phyloP scores from a whole-genome alignment of 2,888 invertebrate species.

The Xanthia icteritia region DNA sequence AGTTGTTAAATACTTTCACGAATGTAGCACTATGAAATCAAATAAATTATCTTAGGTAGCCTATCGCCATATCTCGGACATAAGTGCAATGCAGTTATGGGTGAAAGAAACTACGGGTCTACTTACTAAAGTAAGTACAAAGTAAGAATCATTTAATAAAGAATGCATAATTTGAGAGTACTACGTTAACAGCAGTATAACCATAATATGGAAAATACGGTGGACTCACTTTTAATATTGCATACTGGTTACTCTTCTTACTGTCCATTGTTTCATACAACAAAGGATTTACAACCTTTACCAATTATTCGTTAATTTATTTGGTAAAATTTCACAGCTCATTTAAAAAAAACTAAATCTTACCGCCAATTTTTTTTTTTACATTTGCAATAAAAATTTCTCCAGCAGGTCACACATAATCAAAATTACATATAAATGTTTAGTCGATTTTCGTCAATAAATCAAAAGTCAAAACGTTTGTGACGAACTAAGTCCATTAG shows the following conservation, averaged over 20 bases:
- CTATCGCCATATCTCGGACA: neutral
- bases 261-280: constrained; percentile 35
- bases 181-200: neutral
- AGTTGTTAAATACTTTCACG: neutral
- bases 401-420: too few species aligned
- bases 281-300: neutral
- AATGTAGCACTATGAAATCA: neutral
- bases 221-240: constrained; percentile 38
- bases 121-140: neutral
- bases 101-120: neutral
- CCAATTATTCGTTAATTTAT: neutral
- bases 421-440: too few species aligned
- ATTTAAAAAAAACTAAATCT: neutral
- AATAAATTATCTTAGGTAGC: neutral
- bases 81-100: neutral
- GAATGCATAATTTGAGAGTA: neutral
- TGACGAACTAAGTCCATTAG: neutral
- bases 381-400: neutral
- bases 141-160: neutral
- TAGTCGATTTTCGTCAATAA: neutral
- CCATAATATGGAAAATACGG: neutral
- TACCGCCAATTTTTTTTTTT: constrained; percentile 36
- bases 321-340: too few species aligned
- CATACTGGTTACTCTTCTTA: constrained; percentile 28
- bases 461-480: too few species aligned